Evolutionary conservation across 2,797 vertebrate genomes (phyloP).

Genomic region (Enoplosus armatus): DNA sequence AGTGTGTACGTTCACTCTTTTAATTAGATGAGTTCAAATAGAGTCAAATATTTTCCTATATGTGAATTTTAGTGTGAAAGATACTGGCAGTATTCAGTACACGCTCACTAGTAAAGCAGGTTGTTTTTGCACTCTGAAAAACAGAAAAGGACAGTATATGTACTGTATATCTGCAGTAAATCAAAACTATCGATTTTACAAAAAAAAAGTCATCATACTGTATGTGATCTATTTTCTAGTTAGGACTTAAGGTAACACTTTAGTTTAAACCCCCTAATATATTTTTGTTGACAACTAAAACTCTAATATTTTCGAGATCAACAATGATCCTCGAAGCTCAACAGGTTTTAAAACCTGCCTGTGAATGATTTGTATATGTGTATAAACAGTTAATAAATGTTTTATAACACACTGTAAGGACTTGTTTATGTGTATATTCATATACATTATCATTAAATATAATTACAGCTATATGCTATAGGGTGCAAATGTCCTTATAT

Average conservation of each 20-base stretch:
- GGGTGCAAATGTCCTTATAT: not conserved
- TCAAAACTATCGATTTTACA: not conserved
- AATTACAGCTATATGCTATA: too few relatives aligned
- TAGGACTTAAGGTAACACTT: too few relatives aligned
- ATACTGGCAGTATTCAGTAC: not conserved
- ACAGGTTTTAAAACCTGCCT: not conserved
- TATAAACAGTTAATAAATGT: not conserved
- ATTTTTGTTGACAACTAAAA: not conserved
- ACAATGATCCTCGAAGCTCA: not conserved
- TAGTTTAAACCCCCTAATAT: not conserved
- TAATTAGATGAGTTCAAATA: constrained; percentile 37
- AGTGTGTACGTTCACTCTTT: constrained; percentile 32
- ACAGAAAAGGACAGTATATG: not conserved
- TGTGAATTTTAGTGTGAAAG: not conserved
- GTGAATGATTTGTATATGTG: not conserved
- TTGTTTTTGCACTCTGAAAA: not conserved
- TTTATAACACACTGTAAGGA: not conserved
- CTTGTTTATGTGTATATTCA: not conserved
- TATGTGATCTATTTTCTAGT: not conserved
- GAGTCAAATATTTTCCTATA: constrained; percentile 6
- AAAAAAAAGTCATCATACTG: too few relatives aligned
- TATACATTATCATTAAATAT: not conserved
- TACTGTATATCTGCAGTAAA: not conserved
- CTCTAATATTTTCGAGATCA: not conserved
- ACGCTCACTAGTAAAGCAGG: not conserved